Base-by-base conservation (phyloP, 2,797 vertebrate species). In the Lacerta bilineata region DNA sequence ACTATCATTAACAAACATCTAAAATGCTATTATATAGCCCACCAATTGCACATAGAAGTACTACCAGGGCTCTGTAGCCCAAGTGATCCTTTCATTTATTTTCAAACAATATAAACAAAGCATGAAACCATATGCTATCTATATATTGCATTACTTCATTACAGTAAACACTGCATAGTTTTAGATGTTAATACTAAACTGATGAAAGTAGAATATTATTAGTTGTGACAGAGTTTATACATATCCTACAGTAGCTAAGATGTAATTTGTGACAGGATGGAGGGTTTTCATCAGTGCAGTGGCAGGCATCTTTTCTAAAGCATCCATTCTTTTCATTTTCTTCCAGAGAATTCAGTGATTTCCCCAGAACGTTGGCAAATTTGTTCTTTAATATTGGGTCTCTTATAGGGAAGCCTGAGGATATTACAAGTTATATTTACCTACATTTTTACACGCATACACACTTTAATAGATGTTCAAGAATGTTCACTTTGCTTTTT, bases 1-100 rank as follows among this genome's bases (percentile, higher is more conserved):
- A 96, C 97, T 98, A 98, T 98, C 97, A 98, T 98, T 97, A 97
- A 97, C 97, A 98, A 98, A 98, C 97, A 98, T 98, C 98, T 98
- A 98, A 98, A 97, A 97, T 95, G 97, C 96, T 97, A 95, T 96
- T 96, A 97, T 96, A 95, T 94, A 97, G 93, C 86, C 88, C 93
- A 93, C 84, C 94, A 95, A 93, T 92, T 95, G 93, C 93, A 93
- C 94, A 93, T 94, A 91, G 93, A 95, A 95, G 95, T 93, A 95
- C 94, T 95, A 95, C 94, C 90, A 93, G 84, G 94, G 92, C 91
- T 95, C 94, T 95, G 94, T 93, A 95, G 92, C 90, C 93, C 91
- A 94, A 95, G 91, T 89, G 75, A 89, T 93, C 95, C 95, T 95
- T 97, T 97, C 97, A 98, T 97, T 96, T 96, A 96, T 96, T 97